These are phyloP conservation scores for Corbicula japonica DNA, from an alignment of 2,888 invertebrate species.

Conservation along the genomic window DNA sequence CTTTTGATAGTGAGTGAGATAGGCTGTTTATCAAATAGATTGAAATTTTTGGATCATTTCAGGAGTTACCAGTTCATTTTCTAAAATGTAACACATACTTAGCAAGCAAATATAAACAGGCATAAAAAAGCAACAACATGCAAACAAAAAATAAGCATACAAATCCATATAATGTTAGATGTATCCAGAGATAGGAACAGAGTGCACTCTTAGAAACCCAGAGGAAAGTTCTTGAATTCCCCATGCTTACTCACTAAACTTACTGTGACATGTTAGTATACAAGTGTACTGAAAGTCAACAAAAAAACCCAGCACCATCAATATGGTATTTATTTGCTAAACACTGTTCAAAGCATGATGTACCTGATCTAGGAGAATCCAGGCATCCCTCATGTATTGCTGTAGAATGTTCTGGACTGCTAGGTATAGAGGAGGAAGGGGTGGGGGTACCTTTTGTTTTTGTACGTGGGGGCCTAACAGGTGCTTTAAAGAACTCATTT, in stretches of 20 bases:
- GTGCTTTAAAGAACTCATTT: conserved; percentile 41
- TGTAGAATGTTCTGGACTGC: conserved; percentile 46
- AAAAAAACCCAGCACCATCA: conserved; percentile 4
- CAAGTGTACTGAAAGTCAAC: too few relatives aligned
- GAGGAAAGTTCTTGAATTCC: conserved; percentile 21
- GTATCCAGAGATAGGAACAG: conserved; percentile 20
- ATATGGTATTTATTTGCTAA: not conserved
- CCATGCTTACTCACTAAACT: conserved; percentile 6
- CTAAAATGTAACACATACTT: too few relatives aligned
- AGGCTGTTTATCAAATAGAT: too few relatives aligned
- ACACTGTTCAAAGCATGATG: conserved; percentile 5
- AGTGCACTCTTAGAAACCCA: conserved; percentile 45
- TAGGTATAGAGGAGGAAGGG: conserved; percentile 40
- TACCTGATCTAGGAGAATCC: conserved; percentile 54
- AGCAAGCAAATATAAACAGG: too few relatives aligned
- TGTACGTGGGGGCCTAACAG: conserved; percentile 33
- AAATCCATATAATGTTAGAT: too few relatives aligned
- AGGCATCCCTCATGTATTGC: conserved; percentile 11
- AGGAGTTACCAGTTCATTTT: too few relatives aligned
- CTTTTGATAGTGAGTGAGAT: too few relatives aligned
- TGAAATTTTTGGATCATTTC: too few relatives aligned
- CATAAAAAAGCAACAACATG: too few relatives aligned
- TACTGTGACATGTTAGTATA: conserved; percentile 13
- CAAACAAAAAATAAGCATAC: too few relatives aligned
- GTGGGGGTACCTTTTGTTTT: conserved; percentile 25